Evolutionary conservation across 2,888 invertebrate species (phyloP).

Genomic region (Seladonia tumulorum): DNA sequence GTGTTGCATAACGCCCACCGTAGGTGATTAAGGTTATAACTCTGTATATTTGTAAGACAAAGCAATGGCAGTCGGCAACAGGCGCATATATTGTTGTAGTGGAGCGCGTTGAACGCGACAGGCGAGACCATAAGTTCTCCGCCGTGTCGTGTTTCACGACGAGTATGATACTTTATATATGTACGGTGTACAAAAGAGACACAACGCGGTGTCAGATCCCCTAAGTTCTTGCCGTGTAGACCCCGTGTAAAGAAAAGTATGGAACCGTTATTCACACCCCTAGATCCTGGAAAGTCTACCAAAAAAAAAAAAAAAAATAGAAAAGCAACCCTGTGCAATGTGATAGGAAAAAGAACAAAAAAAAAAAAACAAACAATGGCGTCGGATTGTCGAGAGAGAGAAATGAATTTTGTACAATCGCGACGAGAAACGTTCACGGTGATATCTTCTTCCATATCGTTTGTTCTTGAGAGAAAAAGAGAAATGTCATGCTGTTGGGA

Average conservation of each 20-base stretch:
- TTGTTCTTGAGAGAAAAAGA: slow-evolving; percentile 17
- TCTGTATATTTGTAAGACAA: slow-evolving; percentile 57
- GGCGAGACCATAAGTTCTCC: background rate
- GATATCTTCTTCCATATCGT: background rate
- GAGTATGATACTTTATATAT: too few relatives aligned
- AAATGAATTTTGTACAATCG: slow-evolving; percentile 9
- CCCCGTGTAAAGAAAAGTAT: background rate
- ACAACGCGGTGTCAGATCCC: background rate
- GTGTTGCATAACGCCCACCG: slow-evolving; percentile 21
- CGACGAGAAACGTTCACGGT: background rate
- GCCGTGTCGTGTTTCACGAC: background rate
- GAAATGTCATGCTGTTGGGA: slow-evolving; percentile 81
- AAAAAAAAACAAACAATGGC: too few relatives aligned
- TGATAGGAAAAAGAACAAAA: slow-evolving; percentile 36
- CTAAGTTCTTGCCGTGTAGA: too few relatives aligned
- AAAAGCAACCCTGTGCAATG: slow-evolving; percentile 54
- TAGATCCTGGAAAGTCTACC: slow-evolving; percentile 74
- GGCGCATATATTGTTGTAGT: background rate
- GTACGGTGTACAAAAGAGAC: background rate
- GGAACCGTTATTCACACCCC: background rate
- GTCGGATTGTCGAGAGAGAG: slow-evolving; percentile 15
- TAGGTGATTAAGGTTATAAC: slow-evolving; percentile 34
- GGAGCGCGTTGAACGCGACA: background rate
- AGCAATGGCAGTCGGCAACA: background rate
- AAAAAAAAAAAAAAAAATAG: background rate